A percentile compares a stretch with the other conserved stretches of the same genome.
phyloP scores from a whole-genome alignment of 2,888 invertebrate species.

The Neoscelio sp. region DNA sequence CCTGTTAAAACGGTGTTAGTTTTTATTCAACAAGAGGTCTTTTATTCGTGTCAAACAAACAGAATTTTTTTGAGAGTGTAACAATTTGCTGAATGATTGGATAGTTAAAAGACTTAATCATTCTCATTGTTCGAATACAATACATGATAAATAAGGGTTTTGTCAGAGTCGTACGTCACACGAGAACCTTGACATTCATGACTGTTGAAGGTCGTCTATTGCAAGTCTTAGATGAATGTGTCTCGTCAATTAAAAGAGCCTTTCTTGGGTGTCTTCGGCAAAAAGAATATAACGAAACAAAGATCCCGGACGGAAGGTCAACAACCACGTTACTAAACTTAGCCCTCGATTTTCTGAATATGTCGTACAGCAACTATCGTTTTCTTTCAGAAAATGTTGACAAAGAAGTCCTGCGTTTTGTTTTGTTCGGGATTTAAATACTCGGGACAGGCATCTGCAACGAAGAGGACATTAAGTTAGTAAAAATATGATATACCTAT shows the following conservation, averaged over 20 bases:
- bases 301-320: conserved; percentile 36
- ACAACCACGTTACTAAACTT: conserved; percentile 53
- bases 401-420: background rate
- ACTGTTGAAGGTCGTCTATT: conserved; percentile 50
- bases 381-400: conserved; percentile 12
- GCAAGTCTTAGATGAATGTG: conserved; percentile 31
- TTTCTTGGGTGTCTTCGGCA: conserved; percentile 21
- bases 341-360: conserved; percentile 8
- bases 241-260: conserved; percentile 44
- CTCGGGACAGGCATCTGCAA: too few species aligned
- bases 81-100: background rate
- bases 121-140: background rate
- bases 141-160: background rate
- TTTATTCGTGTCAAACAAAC: too few species aligned
- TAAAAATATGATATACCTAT: too few species aligned
- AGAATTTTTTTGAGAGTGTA: too few species aligned
- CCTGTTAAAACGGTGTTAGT: too few species aligned
- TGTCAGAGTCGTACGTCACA: background rate
- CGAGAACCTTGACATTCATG: conserved; percentile 36
- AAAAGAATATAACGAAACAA: conserved; percentile 33
- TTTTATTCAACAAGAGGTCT: too few species aligned
- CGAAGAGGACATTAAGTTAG: too few species aligned
- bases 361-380: background rate
- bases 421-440: background rate
- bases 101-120: background rate